These are phyloP conservation scores for Eumeta japonica DNA, from an alignment of 1,140 invertebrate genomes.

Conservation along the genomic window DNA sequence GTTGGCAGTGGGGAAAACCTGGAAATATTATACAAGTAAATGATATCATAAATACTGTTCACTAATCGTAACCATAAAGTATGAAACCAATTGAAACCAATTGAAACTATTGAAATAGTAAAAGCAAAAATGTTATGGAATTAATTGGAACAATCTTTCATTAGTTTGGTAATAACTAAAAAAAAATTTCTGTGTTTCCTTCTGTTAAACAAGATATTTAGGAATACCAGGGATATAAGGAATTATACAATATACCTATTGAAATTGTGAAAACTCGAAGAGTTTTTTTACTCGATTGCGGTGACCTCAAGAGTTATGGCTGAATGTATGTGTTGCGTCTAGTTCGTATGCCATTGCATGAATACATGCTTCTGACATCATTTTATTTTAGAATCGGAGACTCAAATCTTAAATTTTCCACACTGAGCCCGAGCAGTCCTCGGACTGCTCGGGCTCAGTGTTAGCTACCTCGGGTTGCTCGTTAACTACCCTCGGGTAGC, in stretches of 20 bases:
- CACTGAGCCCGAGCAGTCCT: background rate
- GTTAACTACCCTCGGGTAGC: slow-evolving; percentile 7
- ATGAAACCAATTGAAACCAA: background rate
- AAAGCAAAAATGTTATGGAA: background rate
- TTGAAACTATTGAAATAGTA: background rate
- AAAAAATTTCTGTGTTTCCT: too few species aligned
- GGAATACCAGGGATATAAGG: too few species aligned
- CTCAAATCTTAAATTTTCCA: background rate
- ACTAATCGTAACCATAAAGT: background rate
- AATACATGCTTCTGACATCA: background rate
- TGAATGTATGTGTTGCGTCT: too few species aligned
- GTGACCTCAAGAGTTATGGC: too few species aligned
- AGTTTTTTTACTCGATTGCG: too few species aligned
- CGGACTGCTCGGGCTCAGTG: background rate
- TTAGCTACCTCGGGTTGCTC: background rate
- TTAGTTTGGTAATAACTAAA: too few species aligned
- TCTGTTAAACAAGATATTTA: too few species aligned
- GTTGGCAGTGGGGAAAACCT: slow-evolving; percentile 46
- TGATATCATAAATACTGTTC: background rate
- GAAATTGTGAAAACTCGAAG: too few species aligned
- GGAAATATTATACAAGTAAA: slow-evolving; percentile 10
- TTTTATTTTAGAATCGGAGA: background rate
- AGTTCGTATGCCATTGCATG: background rate
- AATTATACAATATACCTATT: too few species aligned
- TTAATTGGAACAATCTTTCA: too few species aligned